phyloP scores from a whole-genome alignment of 2,888 invertebrate species.

The Microctonus aethiopoides region DNA sequence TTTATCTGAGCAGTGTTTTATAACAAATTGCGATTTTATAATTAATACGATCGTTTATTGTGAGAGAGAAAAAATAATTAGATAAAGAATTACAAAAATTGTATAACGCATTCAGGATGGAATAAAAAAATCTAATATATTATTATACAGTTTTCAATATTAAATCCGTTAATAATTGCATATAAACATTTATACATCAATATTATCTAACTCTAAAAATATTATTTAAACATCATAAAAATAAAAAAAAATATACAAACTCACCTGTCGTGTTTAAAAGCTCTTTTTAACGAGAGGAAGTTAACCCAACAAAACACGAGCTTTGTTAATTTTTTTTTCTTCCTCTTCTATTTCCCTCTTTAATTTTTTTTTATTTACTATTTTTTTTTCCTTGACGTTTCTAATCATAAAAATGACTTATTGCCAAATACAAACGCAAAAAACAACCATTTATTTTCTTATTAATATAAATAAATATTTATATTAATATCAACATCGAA shows the following conservation, averaged over 20 bases:
- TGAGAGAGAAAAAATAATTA: background rate
- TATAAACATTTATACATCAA: background rate
- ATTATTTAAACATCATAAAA: background rate
- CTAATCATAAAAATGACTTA: background rate
- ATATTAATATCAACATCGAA: no score
- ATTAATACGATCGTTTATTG: background rate
- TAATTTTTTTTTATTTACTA: background rate
- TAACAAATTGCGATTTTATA: background rate
- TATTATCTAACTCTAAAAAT: background rate
- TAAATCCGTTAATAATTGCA: no score
- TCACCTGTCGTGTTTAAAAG: background rate
- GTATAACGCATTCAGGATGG: no score
- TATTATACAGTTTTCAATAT: no score
- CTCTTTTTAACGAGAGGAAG: conserved; percentile 9
- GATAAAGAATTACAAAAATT: background rate
- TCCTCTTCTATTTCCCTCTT: background rate
- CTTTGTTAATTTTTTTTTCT: conserved; percentile 4
- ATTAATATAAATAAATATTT: background rate
- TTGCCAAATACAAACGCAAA: background rate
- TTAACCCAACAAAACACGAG: background rate
- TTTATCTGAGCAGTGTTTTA: background rate
- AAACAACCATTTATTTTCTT: background rate
- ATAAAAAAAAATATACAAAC: background rate
- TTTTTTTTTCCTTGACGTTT: background rate
- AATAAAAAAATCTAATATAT: no score